Percentiles rank a stretch among this genome's conserved stretches.
Conservation (phyloP, 2,797 vertebrate species). For the Galaxias olidus region DNA sequence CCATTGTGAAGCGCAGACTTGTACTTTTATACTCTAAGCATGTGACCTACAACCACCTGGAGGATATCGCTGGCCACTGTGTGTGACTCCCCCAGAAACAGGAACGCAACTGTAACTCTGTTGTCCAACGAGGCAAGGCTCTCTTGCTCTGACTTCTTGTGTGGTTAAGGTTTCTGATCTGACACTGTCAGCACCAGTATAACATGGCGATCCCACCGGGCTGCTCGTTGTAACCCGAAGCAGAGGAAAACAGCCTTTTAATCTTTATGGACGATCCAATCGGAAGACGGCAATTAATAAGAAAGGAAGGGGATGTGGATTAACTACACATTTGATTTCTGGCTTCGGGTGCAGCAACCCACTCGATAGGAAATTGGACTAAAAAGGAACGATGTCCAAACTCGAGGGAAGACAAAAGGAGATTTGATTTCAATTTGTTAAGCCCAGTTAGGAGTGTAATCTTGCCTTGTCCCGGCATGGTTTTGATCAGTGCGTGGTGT, state of each 20-base stretch:
- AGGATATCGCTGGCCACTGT: slow-evolving; percentile 61
- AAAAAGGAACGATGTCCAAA: slow-evolving; percentile 48
- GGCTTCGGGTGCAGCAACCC: slow-evolving; percentile 37
- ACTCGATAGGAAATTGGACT: slow-evolving; percentile 54
- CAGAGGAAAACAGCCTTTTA: slow-evolving; percentile 59
- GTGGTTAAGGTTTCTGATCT: slow-evolving; percentile 43
- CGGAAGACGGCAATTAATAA: slow-evolving; percentile 57
- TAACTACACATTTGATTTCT: slow-evolving; percentile 67
- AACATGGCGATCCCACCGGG: slow-evolving; percentile 47
- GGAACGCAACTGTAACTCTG: slow-evolving; percentile 65
- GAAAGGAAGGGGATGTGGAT: slow-evolving; percentile 50
- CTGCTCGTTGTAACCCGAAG: slow-evolving; percentile 57
- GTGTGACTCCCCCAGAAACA: slow-evolving; percentile 63
- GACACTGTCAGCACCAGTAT: slow-evolving; percentile 58
- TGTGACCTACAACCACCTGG: slow-evolving; percentile 70
- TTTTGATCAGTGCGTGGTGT: slow-evolving; percentile 47
- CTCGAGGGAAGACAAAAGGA: slow-evolving; percentile 45
- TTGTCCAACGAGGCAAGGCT: slow-evolving; percentile 37
- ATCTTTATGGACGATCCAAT: slow-evolving; percentile 65
- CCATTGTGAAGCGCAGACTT: slow-evolving; percentile 64
- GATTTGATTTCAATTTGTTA: slow-evolving; percentile 52
- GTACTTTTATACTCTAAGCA: slow-evolving; percentile 47
- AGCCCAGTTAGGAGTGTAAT: slow-evolving; percentile 38
- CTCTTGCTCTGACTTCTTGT: slow-evolving; percentile 58
- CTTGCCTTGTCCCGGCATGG: slow-evolving; percentile 41